A percentile compares a stretch with the other conserved stretches of the same genome.
Evolutionary conservation across 2,888 invertebrate genomes (phyloP).

Genomic region (Nemotelus pantherinus): DNA sequence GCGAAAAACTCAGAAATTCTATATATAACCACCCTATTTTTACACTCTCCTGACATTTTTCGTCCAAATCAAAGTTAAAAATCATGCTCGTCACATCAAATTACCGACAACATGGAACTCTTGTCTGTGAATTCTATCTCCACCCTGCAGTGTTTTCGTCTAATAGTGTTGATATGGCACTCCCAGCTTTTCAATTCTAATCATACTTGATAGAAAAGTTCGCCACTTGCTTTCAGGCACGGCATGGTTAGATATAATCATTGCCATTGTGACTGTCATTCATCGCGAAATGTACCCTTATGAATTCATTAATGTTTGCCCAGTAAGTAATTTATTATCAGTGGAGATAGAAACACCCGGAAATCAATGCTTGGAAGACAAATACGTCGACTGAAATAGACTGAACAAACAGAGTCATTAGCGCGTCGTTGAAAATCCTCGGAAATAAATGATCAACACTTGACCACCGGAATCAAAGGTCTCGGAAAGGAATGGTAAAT

Average conservation of each 20-base stretch:
- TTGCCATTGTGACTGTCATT: too few species aligned
- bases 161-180: slow-evolving; percentile 21
- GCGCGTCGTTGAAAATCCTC: slow-evolving; percentile 32
- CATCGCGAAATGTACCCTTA: background rate
- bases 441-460: slow-evolving; percentile 34
- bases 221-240: background rate
- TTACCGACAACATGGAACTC: background rate
- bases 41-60: slow-evolving; percentile 1
- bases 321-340: too few species aligned
- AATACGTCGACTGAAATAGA: background rate
- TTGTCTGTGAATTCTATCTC: background rate
- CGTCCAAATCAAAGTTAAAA: slow-evolving; percentile 10
- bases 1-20: too few species aligned
- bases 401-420: slow-evolving; percentile 40
- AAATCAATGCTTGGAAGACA: background rate
- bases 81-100: slow-evolving; percentile 7
- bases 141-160: background rate
- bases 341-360: background rate
- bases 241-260: background rate
- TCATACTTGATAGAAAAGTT: slow-evolving; percentile 30
- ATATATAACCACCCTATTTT: background rate
- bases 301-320: too few species aligned
- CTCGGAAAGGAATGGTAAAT: slow-evolving; percentile 14
- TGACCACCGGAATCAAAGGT: slow-evolving; percentile 9
- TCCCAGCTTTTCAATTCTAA: slow-evolving; percentile 32